Evolutionary conservation across 2,797 vertebrate genomes (phyloP), one percentile per base, ranked within the genome.

Genomic region (Enteromius unitaeniatus): DNA sequence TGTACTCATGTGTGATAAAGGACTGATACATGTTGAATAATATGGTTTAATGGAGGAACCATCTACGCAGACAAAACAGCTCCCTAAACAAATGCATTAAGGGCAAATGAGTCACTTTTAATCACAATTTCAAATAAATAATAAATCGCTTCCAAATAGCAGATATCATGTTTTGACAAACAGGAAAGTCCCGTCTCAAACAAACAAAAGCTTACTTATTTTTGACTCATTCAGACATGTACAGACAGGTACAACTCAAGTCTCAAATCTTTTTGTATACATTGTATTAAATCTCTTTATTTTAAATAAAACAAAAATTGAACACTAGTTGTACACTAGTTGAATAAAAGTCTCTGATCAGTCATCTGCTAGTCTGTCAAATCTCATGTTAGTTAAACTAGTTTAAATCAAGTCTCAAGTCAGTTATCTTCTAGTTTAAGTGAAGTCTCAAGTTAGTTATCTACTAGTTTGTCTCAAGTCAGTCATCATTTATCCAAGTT

Each of bases 71-170:
- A 45, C 23, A 62, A 28, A 78, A 45, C 1, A 17, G 13, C 15
- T 45, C 11, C 79, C 26, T 31, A 72, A 60, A 58, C 51, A 70
- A 53, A 62, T 47, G 26, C 40, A 72, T 47, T 47, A 72, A 23
- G 13, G 45, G n/a, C 65, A 60, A 76, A 67, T 5, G 23, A 45
- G 49, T 60, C 21, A 60, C 70, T 72, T 45, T 23, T 31, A 26
- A 4, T 6, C 17, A 47, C 6, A 81, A 17, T 5, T 70, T 11
- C 17, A 21, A 72, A 47, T 3, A 81, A 72, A 31, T 23, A 34
- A 17, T 21, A 7, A 60, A 31, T 23, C n/a, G 3, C 49, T 62
- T 73, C 1, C 4, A 68, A 79, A 53, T 11, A 55, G 21, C 49
- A 23, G 26, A 21, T 26, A 15, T 34, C 34, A 1, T 76, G 21